Evolutionary conservation across 2,113 vertebrate species (phyloP).

Genomic region (human (Homo sapiens)): DNA sequence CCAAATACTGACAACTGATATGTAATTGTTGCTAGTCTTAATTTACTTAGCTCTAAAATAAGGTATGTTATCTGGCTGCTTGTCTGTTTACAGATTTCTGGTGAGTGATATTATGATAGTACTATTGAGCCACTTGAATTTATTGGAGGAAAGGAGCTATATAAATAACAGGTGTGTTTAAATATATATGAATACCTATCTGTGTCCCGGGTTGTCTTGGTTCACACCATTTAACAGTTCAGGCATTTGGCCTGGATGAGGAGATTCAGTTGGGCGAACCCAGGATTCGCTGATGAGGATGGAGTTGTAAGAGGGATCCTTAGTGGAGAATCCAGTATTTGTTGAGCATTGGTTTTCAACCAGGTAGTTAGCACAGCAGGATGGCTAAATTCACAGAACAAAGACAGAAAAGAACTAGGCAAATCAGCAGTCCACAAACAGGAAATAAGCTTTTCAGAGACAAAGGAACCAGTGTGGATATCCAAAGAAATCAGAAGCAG

Average conservation of each 20-base stretch:
- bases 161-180: constrained; percentile 2
- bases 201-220: background rate
- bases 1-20: background rate
- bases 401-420: constrained; percentile 16
- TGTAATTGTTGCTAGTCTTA: background rate
- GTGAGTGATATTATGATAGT: background rate
- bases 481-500: background rate
- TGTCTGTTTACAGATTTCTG: background rate
- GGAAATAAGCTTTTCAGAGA: constrained; percentile 29
- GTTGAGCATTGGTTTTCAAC: background rate
- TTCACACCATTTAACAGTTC: background rate
- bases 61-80: background rate
- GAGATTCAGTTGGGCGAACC: background rate
- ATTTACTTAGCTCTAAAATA: constrained; percentile 46
- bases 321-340: background rate
- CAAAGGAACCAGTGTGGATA: background rate
- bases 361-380: background rate
- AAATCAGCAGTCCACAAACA: background rate
- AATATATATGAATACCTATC: background rate
- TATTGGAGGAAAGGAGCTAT: background rate
- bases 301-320: background rate
- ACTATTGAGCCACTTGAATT: constrained; percentile 18
- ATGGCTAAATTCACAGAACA: background rate
- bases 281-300: background rate
- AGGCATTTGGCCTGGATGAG: background rate